Conservation (phyloP, 2,113 vertebrate species). For the Nesoenas mayeri region DNA sequence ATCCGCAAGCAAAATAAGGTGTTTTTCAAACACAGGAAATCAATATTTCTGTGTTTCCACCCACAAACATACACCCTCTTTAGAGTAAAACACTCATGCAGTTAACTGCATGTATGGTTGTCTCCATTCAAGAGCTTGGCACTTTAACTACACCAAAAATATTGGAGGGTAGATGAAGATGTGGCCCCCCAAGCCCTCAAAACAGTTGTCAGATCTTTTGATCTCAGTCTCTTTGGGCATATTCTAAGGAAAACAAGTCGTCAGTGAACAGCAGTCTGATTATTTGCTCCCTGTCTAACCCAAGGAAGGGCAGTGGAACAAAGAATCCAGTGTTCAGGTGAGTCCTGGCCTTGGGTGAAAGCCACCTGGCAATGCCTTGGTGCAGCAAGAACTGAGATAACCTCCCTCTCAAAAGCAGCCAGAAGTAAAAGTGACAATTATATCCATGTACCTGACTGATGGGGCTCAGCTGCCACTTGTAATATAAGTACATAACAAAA, state of each 20-base stretch:
- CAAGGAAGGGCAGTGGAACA: background rate
- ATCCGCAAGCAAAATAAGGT: background rate
- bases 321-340: background rate
- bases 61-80: background rate
- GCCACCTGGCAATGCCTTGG: background rate
- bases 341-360: background rate
- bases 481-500: background rate
- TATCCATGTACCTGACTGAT: accelerated
- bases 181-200: background rate
- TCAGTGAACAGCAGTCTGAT: background rate
- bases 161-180: background rate
- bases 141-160: background rate
- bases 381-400: background rate
- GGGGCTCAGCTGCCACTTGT: background rate
- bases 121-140: background rate
- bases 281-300: background rate
- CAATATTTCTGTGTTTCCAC: background rate
- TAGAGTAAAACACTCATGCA: background rate
- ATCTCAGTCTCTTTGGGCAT: background rate
- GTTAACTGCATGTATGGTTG: background rate
- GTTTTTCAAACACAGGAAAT: background rate
- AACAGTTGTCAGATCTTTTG: background rate
- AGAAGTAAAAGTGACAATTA: background rate
- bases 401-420: background rate
- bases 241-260: background rate